Evolutionary conservation across 2,888 invertebrate species (phyloP).

Genomic region (Ametastegia equiseti): DNA sequence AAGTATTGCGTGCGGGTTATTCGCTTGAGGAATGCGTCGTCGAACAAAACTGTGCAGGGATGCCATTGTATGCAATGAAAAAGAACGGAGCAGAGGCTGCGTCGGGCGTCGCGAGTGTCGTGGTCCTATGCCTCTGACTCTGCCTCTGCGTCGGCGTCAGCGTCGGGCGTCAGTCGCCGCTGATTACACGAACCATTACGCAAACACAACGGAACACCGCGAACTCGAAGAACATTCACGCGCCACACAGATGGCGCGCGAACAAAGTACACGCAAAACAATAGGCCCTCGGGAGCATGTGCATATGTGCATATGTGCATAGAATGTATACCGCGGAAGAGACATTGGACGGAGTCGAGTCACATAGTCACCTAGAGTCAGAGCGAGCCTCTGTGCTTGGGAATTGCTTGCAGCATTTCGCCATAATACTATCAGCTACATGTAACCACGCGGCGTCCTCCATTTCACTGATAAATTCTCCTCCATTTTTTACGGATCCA

Average conservation of each 20-base stretch:
- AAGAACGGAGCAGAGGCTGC: background rate
- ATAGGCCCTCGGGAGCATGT: constrained; percentile 15
- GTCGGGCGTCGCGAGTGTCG: constrained; percentile 31
- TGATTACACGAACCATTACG: constrained; percentile 75
- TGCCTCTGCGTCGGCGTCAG: constrained; percentile 30
- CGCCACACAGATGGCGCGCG: constrained; percentile 37
- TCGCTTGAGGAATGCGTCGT: background rate
- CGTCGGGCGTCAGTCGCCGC: constrained; percentile 69
- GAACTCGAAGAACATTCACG: constrained; percentile 38
- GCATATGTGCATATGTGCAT: background rate
- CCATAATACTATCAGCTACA: background rate
- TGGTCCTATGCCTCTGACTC: background rate
- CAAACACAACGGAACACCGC: constrained; percentile 69
- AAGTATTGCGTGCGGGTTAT: constrained; percentile 33
- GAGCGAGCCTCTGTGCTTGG: background rate
- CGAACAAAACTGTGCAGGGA: constrained; percentile 23
- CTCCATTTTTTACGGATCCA: background rate
- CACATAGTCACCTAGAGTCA: constrained; percentile 7
- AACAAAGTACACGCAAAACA: constrained; percentile 43
- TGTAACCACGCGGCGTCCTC: background rate
- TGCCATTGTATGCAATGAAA: constrained; percentile 26
- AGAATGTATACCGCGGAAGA: too few species aligned
- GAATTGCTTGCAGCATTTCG: background rate
- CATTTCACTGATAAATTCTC: background rate
- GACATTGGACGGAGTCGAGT: constrained; percentile 18